Evolutionary conservation across 1,140 invertebrate genomes (phyloP).

Genomic region (Drosophila subpulchrella): DNA sequence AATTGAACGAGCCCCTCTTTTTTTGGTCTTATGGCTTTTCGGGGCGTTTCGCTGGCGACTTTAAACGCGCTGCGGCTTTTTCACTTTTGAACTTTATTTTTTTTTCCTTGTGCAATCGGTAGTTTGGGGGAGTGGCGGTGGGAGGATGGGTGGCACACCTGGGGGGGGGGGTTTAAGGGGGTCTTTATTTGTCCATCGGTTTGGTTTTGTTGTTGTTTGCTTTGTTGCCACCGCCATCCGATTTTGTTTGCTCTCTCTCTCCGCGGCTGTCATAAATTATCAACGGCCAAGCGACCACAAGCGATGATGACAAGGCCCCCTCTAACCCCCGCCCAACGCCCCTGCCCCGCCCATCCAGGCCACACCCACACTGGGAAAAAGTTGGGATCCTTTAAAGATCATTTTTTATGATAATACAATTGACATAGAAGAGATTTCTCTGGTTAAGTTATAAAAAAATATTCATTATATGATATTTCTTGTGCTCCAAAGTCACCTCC

Average conservation of each 20-base stretch:
- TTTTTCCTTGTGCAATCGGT: conserved; percentile 7
- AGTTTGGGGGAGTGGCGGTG: conserved; percentile 11
- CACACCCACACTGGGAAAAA: background rate
- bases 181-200: conserved; percentile 39
- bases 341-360: conserved; percentile 11
- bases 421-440: background rate
- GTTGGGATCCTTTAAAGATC: background rate
- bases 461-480: too few species aligned
- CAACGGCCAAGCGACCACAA: conserved; percentile 45
- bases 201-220: conserved; percentile 50
- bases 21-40: conserved; percentile 22
- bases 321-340: background rate
- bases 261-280: conserved; percentile 75
- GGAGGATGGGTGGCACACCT: background rate
- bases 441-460: background rate
- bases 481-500: too few species aligned
- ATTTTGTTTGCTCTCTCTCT: conserved; percentile 37
- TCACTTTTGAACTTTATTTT: conserved; percentile 65
- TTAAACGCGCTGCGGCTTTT: conserved; percentile 58
- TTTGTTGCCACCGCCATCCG: conserved; percentile 46
- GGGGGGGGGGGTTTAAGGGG: background rate
- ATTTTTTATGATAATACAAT: background rate
- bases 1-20: conserved; percentile 67
- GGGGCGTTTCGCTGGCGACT: conserved; percentile 55
- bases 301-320: conserved; percentile 29